These are phyloP conservation scores for Hypothenemus hampei DNA, from an alignment of 1,140 invertebrate species.

Conservation along the genomic window DNA sequence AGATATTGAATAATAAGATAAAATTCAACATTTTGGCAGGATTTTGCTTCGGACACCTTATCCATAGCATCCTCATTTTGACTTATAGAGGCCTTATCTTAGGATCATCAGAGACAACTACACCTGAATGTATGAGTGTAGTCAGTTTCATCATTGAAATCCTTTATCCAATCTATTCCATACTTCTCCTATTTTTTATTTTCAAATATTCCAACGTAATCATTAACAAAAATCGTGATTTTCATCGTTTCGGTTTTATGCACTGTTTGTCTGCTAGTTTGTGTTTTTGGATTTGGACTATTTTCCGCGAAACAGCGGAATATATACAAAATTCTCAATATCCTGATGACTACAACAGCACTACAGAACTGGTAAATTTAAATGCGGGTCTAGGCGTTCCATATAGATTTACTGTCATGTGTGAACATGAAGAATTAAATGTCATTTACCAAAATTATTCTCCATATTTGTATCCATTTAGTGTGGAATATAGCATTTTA, in stretches of 20 bases:
- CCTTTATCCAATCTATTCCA: slow-evolving; percentile 62
- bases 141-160: slow-evolving; percentile 54
- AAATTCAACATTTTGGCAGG: slow-evolving; percentile 53
- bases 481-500: slow-evolving; percentile 68
- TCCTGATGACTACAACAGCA: background rate
- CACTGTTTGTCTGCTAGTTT: slow-evolving; percentile 67
- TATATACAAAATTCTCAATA: slow-evolving; percentile 20
- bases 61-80: slow-evolving; percentile 61
- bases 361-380: background rate
- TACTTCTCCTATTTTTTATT: slow-evolving; percentile 66
- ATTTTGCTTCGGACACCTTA: slow-evolving; percentile 68
- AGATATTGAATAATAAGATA: background rate
- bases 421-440: slow-evolving; percentile 44
- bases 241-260: slow-evolving; percentile 68
- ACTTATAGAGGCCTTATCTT: slow-evolving; percentile 59
- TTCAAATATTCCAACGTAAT: slow-evolving; percentile 76
- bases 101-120: slow-evolving; percentile 45
- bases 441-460: slow-evolving; percentile 56
- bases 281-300: slow-evolving; percentile 69
- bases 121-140: slow-evolving; percentile 48
- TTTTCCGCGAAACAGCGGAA: slow-evolving; percentile 57
- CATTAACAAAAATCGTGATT: slow-evolving; percentile 52
- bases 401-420: slow-evolving; percentile 34
- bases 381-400: too few relatives aligned
- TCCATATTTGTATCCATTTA: slow-evolving; percentile 69